phyloP scores from a whole-genome alignment of 2,113 vertebrate species.

The Sciurus niger region DNA sequence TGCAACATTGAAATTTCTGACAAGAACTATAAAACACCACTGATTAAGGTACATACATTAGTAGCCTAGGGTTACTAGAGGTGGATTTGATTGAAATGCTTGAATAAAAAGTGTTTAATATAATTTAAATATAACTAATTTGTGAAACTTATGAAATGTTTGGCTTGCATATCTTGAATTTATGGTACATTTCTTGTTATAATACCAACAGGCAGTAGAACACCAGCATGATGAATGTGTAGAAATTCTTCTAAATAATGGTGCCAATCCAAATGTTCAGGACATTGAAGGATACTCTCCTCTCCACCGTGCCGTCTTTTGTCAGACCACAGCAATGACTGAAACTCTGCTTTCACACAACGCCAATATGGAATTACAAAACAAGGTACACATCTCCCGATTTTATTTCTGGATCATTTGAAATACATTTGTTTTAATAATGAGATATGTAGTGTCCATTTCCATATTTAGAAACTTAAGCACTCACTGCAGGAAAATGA shows the following conservation, averaged over 20 bases:
- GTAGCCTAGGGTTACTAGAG: background rate
- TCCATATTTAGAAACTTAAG: background rate
- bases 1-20: conserved; percentile 94
- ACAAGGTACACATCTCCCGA: conserved; percentile 90
- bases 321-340: conserved; percentile 83
- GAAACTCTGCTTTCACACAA: conserved; percentile 89
- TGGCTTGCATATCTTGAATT: background rate
- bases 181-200: conserved; percentile 6
- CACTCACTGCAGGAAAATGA: background rate
- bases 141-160: background rate
- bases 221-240: conserved; percentile 92
- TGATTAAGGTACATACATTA: conserved; percentile 94
- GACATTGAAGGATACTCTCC: conserved; percentile 92
- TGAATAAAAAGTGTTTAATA: background rate
- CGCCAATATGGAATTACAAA: conserved; percentile 90
- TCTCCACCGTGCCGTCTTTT: conserved; percentile 91
- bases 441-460: background rate
- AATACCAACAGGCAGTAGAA: conserved; percentile 91
- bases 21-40: conserved; percentile 91
- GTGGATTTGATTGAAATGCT: background rate
- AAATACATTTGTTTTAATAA: background rate
- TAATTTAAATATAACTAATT: background rate
- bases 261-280: conserved; percentile 91
- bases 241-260: conserved; percentile 89
- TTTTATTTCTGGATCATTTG: background rate